A percentile compares a stretch with the other conserved stretches of the same genome.
phyloP scores from a whole-genome alignment of 2,888 invertebrate species.

The Nasonia oneida region DNA sequence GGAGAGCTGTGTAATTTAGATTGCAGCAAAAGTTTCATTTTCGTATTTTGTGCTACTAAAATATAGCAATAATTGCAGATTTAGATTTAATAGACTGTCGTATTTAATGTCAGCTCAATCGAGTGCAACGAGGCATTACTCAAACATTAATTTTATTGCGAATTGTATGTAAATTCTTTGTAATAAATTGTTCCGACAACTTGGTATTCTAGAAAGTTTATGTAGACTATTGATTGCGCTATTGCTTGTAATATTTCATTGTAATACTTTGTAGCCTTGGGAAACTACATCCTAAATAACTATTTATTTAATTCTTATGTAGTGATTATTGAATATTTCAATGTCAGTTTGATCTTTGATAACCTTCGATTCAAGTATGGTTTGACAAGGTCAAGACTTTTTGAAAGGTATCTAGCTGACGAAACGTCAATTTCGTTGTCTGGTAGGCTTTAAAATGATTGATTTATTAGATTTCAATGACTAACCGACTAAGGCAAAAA shows the following conservation, averaged over 20 bases:
- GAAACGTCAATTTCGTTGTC: neutral
- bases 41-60: conserved; percentile 27
- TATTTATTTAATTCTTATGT: neutral
- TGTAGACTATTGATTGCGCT: neutral
- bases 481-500: neutral
- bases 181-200: neutral
- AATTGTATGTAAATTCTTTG: neutral
- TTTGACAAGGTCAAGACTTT: conserved; percentile 18
- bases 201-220: neutral
- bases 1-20: neutral
- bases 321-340: neutral
- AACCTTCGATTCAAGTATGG: neutral
- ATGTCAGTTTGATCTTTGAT: neutral
- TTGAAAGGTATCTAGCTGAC: neutral
- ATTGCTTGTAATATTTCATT: neutral
- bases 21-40: conserved; percentile 17
- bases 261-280: neutral
- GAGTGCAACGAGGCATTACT: conserved; percentile 20
- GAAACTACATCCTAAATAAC: neutral
- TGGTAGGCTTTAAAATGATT: neutral
- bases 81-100: conserved; percentile 22
- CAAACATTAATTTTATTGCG: neutral
- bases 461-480: neutral
- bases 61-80: conserved; percentile 35
- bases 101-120: conserved; percentile 7